Conservation (phyloP, 2,888 invertebrate species). For the Campopleginae sp. region DNA sequence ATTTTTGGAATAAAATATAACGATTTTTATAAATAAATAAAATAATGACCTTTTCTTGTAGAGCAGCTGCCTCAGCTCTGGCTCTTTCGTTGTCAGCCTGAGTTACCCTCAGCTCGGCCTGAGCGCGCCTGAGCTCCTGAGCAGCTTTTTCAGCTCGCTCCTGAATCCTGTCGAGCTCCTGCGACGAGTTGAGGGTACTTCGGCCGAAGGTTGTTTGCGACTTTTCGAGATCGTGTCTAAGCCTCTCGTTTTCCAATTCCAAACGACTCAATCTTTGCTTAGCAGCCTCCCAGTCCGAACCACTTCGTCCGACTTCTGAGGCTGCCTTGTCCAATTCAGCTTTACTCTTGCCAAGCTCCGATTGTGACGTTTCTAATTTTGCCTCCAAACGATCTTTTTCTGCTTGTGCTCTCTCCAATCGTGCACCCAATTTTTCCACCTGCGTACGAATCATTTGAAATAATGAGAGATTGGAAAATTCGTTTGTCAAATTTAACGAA, state of each 20-base stretch:
- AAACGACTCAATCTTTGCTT: constrained; percentile 93
- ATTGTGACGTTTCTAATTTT: constrained; percentile 96
- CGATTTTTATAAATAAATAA: constrained; percentile 3
- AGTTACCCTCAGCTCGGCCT: constrained; percentile 95
- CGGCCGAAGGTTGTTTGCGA: constrained; percentile 94
- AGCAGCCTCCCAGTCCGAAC: constrained; percentile 95
- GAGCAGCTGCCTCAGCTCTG: constrained; percentile 91
- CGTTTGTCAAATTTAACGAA: not conserved
- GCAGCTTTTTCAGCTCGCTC: constrained; percentile 94
- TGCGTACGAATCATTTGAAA: constrained; percentile 53
- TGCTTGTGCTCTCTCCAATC: constrained; percentile 94
- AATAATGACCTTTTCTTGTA: constrained; percentile 91
- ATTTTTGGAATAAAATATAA: not conserved
- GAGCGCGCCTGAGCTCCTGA: constrained; percentile 93
- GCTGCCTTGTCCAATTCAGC: constrained; percentile 97
- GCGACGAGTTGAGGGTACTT: constrained; percentile 92
- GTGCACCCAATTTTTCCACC: constrained; percentile 94
- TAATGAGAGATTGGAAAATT: not conserved
- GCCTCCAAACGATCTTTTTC: constrained; percentile 96
- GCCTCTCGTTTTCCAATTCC: constrained; percentile 95
- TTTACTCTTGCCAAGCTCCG: constrained; percentile 96
- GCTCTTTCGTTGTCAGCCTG: constrained; percentile 96
- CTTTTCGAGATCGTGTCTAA: constrained; percentile 93
- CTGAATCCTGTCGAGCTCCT: constrained; percentile 92
- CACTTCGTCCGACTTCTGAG: constrained; percentile 94